Evolutionary conservation across 1,140 invertebrate genomes (phyloP), one percentile per base, ranked within the genome.

Genomic region (Trachelipus rathkii): DNA sequence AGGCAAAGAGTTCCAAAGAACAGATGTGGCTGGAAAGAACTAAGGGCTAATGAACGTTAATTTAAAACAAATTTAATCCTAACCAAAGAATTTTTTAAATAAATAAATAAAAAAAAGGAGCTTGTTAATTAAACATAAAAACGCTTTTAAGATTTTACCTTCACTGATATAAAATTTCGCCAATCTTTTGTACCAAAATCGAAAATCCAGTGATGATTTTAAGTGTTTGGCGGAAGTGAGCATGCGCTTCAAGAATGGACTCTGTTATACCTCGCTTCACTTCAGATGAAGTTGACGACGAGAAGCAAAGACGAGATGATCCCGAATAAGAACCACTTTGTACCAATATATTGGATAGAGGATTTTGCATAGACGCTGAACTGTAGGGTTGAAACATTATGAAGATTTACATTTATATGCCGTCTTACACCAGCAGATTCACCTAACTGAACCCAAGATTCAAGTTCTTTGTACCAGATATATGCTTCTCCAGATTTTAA

Each of bases 401-500:
- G 67, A 77, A 81, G n/a, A n/a, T 79, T 72, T 44, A 72, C 71
- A 11, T 79, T 75, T 6, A 81, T 50, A 50, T 77, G 44, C 6
- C 80, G 46, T n/a, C 77, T 75, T 5, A 81, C 77, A 66, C 69
- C 72, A 13, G 80, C 75, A 46, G 75, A 75, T 50, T 78, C 77
- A 33, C 80, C 80, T 5, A 81, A 60, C 33, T 77, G 33, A 23
- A 81, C 21, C 80, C 80, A 81, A 4, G 66, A 75, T 43, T 78
- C 75, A 44, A 81, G 73, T 3, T 76, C 72, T 19, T 74, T 71
- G 66, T 77, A 79, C 15, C 80, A 44, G 7, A 70, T 75, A 66
- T 77, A 81, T 84, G 86, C 19, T 86, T 87, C 76, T 21, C 74
- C 70, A 69, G 79, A 72, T 73, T 80, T 80, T 11, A 78, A 76